Evolutionary conservation across 2,797 vertebrate species (phyloP), one percentile per base, ranked within the genome.

Genomic region (Parotocinclus haroldoi): DNA sequence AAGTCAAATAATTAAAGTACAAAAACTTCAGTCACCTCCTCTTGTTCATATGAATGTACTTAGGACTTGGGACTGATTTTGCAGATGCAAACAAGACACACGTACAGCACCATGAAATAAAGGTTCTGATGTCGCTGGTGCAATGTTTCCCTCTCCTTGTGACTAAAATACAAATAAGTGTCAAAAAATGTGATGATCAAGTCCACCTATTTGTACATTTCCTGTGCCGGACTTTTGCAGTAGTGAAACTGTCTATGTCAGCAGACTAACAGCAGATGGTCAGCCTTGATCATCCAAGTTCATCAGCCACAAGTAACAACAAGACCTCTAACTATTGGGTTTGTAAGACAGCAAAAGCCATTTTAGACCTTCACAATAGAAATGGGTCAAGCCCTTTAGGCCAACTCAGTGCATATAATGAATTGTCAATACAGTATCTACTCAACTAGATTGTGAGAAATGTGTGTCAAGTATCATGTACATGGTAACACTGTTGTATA

Each of bases 231-330:
- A 39, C 17, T 37, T 84, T 84, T 83, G 82, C 74, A 78, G 88
- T 81, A 87, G 85, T 85, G 87, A 88, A 89, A 89, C 83, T 78
- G 45, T 53, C 40, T 38, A 50, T 61, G 71, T 81, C 66, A 87
- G 85, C 87, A 86, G 83, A 85, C 52, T 18, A 58, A 63, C 53
- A 18, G 37, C 44, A 50, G 81, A 73, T 68, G 77, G 54, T 19
- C 51, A 44, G 10, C 66, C 68, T 76, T 81, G 74, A 73, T 66
- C 76, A 78, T 81, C 58, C 64, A 77, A 55, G 72, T 81, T 75
- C 59, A 72, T 74, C 72, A 63, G 67, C 75, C 68, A 66, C 51
- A 64, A 52, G 59, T 27, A 27, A 27, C 59, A 64, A 63, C 3
- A 19, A 48, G 39, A 12, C 17, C 1, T 48, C 39, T 12, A 44